Conservation (phyloP, 2,888 invertebrate species). For the Himalopsyche tibetana region DNA sequence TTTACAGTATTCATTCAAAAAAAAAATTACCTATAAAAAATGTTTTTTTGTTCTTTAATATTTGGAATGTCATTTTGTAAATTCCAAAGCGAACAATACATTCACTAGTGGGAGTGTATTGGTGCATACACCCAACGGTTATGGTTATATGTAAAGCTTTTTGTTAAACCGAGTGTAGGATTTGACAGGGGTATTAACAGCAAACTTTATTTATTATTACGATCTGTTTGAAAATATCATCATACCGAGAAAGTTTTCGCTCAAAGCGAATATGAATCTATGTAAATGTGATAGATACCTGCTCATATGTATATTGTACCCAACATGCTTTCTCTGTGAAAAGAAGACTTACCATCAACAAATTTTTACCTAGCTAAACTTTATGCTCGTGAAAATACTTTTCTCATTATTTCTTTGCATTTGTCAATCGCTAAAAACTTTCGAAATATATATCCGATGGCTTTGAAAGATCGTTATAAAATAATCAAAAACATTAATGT, state of each 20-base stretch:
- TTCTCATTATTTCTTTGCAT: constrained; percentile 34
- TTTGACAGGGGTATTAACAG: constrained; percentile 46
- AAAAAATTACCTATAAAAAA: too few species aligned
- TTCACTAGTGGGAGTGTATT: background rate
- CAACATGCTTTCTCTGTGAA: background rate
- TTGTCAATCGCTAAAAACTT: constrained; percentile 2
- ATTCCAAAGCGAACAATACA: background rate
- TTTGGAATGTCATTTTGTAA: background rate
- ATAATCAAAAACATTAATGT: background rate
- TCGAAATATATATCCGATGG: constrained; percentile 5
- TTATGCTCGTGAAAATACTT: constrained; percentile 3
- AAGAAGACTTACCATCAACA: constrained; percentile 21
- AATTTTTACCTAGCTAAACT: constrained; percentile 13
- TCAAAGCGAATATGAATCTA: constrained; percentile 12
- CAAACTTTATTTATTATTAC: constrained; percentile 52
- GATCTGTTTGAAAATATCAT: constrained; percentile 53
- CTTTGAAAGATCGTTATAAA: constrained; percentile 4
- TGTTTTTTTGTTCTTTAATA: background rate
- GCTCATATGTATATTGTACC: background rate
- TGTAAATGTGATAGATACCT: background rate
- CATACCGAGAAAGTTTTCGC: constrained; percentile 17
- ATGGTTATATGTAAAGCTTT: constrained; percentile 20
- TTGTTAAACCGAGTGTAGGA: constrained; percentile 29
- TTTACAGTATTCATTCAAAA: too few species aligned
- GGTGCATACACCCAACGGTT: background rate